Evolutionary conservation across 1,140 invertebrate species (phyloP).

Genomic region (Sycobia sp.): DNA sequence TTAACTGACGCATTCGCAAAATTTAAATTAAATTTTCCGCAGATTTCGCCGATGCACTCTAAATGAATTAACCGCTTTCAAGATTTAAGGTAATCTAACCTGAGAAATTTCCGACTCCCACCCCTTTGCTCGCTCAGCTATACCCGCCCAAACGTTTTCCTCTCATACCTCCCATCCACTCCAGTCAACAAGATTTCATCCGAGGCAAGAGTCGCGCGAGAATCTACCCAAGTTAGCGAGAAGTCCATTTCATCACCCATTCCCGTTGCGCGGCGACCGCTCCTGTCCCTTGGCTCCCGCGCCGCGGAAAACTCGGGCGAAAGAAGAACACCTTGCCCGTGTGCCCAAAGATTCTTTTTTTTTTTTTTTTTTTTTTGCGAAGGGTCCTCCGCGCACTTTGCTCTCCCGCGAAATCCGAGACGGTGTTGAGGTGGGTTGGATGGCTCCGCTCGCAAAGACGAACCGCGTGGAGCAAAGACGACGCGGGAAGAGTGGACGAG

Average conservation of each 20-base stretch:
- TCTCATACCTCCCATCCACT: neutral
- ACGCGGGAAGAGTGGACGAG: conserved; percentile 1
- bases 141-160: neutral
- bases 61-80: too few species aligned
- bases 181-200: conserved; percentile 2
- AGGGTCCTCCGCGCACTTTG: conserved; percentile 24
- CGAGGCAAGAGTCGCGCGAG: neutral
- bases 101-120: too few species aligned
- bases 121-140: too few species aligned
- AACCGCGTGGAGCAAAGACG: conserved; percentile 39
- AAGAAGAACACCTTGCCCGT: conserved; percentile 24
- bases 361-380: too few species aligned
- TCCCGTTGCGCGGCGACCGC: conserved; percentile 3
- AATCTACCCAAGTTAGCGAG: conserved; percentile 11
- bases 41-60: too few species aligned
- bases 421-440: neutral
- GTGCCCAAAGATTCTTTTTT: conserved; percentile 34
- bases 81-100: too few species aligned
- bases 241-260: conserved; percentile 31
- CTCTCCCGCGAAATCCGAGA: conserved; percentile 1
- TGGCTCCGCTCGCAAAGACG: too few species aligned
- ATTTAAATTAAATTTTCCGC: too few species aligned
- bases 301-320: conserved; percentile 13
- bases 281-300: neutral
- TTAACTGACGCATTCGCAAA: too few species aligned